Conservation (phyloP, 2,888 invertebrate genomes). For the Acronicta psi region DNA sequence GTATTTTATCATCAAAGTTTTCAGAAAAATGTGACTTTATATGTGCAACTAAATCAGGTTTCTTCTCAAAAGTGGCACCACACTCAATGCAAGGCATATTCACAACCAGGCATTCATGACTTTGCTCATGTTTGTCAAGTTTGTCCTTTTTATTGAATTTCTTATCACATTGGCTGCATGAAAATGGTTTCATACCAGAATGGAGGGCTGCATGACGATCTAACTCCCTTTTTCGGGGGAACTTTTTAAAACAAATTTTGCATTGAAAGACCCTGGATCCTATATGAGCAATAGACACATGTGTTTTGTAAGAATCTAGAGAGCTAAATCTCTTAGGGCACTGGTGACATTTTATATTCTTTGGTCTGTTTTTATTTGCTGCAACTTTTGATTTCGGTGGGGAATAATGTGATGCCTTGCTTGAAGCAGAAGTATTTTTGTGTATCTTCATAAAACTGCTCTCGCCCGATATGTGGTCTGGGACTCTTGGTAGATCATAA, state of each 20-base stretch:
- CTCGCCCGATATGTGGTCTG: constrained; percentile 87
- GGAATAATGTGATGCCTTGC: constrained; percentile 70
- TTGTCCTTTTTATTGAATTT: constrained; percentile 92
- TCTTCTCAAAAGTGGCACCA: constrained; percentile 89
- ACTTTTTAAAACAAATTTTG: constrained; percentile 91
- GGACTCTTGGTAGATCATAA: constrained; percentile 85
- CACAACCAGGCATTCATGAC: constrained; percentile 90
- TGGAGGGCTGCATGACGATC: constrained; percentile 92
- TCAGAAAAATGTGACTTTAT: constrained; percentile 89
- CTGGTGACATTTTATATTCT: constrained; percentile 87
- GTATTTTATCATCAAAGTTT: constrained; percentile 81
- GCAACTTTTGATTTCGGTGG: constrained; percentile 74
- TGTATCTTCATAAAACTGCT: constrained; percentile 81
- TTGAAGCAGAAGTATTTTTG: constrained; percentile 69
- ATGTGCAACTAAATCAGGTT: constrained; percentile 89
- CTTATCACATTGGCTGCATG: constrained; percentile 91
- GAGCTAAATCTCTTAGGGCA: constrained; percentile 87
- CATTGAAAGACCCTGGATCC: constrained; percentile 90
- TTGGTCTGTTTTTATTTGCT: constrained; percentile 80
- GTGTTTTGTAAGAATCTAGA: constrained; percentile 85
- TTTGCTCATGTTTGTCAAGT: constrained; percentile 90
- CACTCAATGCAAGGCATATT: constrained; percentile 91
- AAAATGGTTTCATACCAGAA: constrained; percentile 91
- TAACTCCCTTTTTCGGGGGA: constrained; percentile 91
- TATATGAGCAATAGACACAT: constrained; percentile 86